Conservation (phyloP, 2,113 vertebrate species). For the Lethenteron camtschaticum region DNA sequence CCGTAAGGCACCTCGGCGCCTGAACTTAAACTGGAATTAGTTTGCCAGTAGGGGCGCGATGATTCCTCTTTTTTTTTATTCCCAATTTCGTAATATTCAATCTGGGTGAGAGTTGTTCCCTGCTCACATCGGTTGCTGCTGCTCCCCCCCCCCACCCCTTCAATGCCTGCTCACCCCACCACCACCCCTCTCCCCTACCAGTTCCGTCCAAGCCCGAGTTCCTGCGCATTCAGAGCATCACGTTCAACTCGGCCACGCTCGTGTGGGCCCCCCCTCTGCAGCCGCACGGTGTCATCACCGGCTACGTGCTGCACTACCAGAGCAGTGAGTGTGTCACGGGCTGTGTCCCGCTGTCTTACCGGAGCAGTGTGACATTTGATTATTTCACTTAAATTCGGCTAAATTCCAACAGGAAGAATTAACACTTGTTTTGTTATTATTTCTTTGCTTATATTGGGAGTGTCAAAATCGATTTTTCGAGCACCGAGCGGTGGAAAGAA, state of each 20-base stretch:
- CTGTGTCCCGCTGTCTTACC: no score
- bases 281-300: conserved; percentile 40
- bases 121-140: not conserved
- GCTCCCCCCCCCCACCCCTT: not conserved
- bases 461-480: no score
- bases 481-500: no score
- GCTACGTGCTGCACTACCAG: conserved; percentile 41
- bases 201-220: conserved; percentile 37
- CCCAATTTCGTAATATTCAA: no score
- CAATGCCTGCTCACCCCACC: not conserved
- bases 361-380: no score
- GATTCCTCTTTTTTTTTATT: no score
- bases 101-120: no score
- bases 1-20: not conserved
- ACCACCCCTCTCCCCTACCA: conserved; percentile 13
- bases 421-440: no score
- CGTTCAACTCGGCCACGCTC: conserved; percentile 34
- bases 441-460: no score
- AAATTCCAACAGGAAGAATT: no score
- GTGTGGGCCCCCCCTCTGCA: conserved; percentile 35
- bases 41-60: no score
- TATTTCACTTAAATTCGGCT: no score
- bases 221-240: conserved; percentile 35
- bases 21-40: not conserved
- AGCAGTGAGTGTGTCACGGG: conserved; percentile 21